Evolutionary conservation across 2,113 vertebrate genomes (phyloP).

Genomic region (Oxygymnocypris stewartii): DNA sequence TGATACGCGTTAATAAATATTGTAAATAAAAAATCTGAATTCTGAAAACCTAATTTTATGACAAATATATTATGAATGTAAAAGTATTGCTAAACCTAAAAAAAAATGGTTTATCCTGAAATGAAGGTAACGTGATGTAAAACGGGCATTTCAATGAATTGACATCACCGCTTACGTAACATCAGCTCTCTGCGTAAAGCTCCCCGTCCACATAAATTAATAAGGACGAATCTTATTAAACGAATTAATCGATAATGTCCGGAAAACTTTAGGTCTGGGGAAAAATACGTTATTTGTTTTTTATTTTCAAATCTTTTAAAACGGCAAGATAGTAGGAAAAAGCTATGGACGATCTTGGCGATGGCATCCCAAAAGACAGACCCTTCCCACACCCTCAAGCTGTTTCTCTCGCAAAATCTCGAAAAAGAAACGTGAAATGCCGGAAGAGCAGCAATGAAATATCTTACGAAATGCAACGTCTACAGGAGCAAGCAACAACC

Average conservation of each 20-base stretch:
- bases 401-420: slow-evolving; percentile 24
- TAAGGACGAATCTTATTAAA: background rate
- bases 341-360: slow-evolving; percentile 8
- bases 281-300: background rate
- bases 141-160: slow-evolving; percentile 34
- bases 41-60: background rate
- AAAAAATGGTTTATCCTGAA: background rate
- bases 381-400: slow-evolving; percentile 31
- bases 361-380: slow-evolving; percentile 34
- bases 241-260: background rate
- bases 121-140: background rate
- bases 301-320: background rate
- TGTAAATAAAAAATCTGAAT: background rate
- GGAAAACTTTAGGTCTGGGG: background rate
- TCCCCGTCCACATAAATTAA: slow-evolving; percentile 8
- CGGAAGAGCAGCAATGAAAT: slow-evolving; percentile 26
- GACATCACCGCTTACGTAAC: slow-evolving; percentile 54
- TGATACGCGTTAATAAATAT: background rate
- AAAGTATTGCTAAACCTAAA: background rate
- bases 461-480: background rate
- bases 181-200: slow-evolving; percentile 25
- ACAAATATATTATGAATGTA: background rate
- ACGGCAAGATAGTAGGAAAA: background rate
- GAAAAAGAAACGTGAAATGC: background rate
- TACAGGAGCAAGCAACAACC: background rate